Conservation (phyloP, 2,888 invertebrate genomes). For the Lissocephala sabroskyi region DNA sequence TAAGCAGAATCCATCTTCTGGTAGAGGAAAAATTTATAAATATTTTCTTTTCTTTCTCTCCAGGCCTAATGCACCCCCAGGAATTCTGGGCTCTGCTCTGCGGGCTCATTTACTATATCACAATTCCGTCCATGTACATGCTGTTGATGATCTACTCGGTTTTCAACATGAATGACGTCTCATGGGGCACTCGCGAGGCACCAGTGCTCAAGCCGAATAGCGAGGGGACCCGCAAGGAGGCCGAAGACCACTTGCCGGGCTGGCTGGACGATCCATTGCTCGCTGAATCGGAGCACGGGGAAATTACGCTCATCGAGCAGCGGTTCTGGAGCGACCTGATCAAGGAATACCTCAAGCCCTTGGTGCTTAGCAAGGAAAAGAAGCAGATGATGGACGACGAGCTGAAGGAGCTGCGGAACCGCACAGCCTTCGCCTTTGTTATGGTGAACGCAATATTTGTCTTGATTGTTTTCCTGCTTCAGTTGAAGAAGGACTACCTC, state of each 20-base stretch:
- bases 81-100: slow-evolving; percentile 84
- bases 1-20: slow-evolving; percentile 23
- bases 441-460: slow-evolving; percentile 86
- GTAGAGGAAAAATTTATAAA: background rate
- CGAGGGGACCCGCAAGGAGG: slow-evolving; percentile 10
- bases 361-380: slow-evolving; percentile 78
- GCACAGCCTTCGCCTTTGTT: slow-evolving; percentile 80
- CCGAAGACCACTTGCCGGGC: slow-evolving; percentile 59
- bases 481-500: slow-evolving; percentile 80
- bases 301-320: slow-evolving; percentile 78
- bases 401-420: slow-evolving; percentile 75
- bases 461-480: slow-evolving; percentile 81
- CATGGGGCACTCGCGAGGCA: slow-evolving; percentile 94
- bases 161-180: slow-evolving; percentile 93
- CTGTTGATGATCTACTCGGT: slow-evolving; percentile 92
- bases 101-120: slow-evolving; percentile 87
- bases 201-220: slow-evolving; percentile 60
- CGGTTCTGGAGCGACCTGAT: slow-evolving; percentile 86
- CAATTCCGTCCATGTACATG: slow-evolving; percentile 96
- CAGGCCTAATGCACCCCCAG: slow-evolving; percentile 83
- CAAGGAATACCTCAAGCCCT: slow-evolving; percentile 82
- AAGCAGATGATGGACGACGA: slow-evolving; percentile 73
- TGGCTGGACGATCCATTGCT: slow-evolving; percentile 83
- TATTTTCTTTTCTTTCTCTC: slow-evolving; percentile 1
- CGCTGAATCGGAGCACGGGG: slow-evolving; percentile 78